Conservation (phyloP, 2,888 invertebrate species). For the Dysmachus trigonus region DNA sequence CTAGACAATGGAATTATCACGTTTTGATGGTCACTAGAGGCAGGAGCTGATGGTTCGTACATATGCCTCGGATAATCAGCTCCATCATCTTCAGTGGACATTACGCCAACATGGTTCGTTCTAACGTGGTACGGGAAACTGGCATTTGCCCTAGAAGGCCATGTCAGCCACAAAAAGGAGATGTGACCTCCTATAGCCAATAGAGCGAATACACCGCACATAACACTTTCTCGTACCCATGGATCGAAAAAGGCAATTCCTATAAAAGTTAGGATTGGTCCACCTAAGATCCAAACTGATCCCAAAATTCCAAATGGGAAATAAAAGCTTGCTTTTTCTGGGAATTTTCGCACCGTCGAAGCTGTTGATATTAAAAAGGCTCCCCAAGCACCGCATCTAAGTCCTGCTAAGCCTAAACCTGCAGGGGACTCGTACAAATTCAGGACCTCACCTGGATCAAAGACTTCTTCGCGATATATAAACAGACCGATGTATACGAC, state of each 20-base stretch:
- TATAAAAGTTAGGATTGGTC: constrained; percentile 79
- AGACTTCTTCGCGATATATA: constrained; percentile 83
- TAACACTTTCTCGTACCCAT: constrained; percentile 81
- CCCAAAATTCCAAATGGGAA: constrained; percentile 83
- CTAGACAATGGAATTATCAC: constrained; percentile 73
- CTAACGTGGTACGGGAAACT: constrained; percentile 92
- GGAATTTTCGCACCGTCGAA: constrained; percentile 80
- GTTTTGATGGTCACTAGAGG: constrained; percentile 55
- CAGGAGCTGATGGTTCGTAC: constrained; percentile 51
- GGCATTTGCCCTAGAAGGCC: constrained; percentile 86
- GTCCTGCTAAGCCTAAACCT: constrained; percentile 81
- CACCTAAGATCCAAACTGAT: constrained; percentile 87
- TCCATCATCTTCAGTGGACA: constrained; percentile 66
- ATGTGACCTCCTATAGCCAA: constrained; percentile 75
- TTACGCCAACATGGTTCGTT: constrained; percentile 81
- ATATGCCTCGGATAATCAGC: constrained; percentile 54
- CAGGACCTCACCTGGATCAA: constrained; percentile 90
- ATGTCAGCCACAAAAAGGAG: constrained; percentile 78
- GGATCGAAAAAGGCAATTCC: constrained; percentile 83
- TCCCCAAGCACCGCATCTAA: constrained; percentile 82
- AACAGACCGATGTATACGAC: constrained; percentile 80
- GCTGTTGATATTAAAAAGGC: constrained; percentile 74
- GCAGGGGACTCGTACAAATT: constrained; percentile 92
- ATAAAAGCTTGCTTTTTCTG: constrained; percentile 84
- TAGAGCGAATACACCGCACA: constrained; percentile 73